A percentile compares a stretch with the other conserved stretches of the same genome.
These are phyloP conservation scores for Istiophorus platypterus DNA, from an alignment of 2,113 vertebrate genomes.

Conservation along the genomic window DNA sequence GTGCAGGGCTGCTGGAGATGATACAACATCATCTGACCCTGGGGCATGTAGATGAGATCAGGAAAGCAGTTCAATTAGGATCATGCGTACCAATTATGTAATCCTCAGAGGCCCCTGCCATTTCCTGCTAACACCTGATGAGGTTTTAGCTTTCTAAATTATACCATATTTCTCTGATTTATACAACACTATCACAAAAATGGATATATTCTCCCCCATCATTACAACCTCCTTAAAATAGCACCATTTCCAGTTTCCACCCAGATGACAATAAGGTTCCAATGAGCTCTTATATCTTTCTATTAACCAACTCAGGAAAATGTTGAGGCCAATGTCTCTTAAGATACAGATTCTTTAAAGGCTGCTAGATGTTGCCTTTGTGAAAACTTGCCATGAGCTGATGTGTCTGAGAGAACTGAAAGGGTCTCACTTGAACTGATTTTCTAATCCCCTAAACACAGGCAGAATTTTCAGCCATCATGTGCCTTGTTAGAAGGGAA, in stretches of 20 bases:
- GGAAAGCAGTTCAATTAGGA: background rate
- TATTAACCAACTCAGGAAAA: background rate
- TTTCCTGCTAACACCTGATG: background rate
- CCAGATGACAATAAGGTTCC: background rate
- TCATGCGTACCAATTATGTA: conserved; percentile 12
- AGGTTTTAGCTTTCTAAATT: background rate
- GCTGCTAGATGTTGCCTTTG: background rate
- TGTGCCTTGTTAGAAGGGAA: background rate
- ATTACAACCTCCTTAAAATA: background rate
- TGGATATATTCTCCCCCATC: background rate
- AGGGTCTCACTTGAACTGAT: no score
- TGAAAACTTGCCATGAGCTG: background rate
- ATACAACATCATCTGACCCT: conserved; percentile 7
- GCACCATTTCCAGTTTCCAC: background rate
- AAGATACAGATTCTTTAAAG: background rate
- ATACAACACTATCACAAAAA: background rate
- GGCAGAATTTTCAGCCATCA: background rate
- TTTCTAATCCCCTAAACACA: no score
- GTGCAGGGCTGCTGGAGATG: conserved; percentile 3
- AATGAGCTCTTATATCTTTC: background rate
- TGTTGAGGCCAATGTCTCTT: background rate
- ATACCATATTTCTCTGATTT: background rate
- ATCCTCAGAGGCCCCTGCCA: background rate
- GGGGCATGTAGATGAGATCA: background rate
- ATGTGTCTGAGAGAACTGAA: background rate